Evolutionary conservation across 1,140 invertebrate species (phyloP).

Genomic region (Pseudomyrmex sp.): DNA sequence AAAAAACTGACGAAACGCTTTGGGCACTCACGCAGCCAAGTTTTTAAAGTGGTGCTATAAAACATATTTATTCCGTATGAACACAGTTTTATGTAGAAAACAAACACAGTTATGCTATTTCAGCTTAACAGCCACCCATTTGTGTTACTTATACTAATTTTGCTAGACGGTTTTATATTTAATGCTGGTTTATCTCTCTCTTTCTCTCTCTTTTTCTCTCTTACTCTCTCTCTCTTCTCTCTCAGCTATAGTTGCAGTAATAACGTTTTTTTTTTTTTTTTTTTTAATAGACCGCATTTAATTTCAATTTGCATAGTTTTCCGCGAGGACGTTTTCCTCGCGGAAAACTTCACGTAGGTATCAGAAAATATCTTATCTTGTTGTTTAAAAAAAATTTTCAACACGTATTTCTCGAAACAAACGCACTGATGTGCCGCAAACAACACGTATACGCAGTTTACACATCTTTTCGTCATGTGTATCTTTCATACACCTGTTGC

Average conservation of each 20-base stretch:
- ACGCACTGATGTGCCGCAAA: neutral
- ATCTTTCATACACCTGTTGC: conserved; percentile 50
- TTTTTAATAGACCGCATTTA: neutral
- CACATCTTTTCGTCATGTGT: conserved; percentile 29
- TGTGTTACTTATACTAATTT: conserved; percentile 30
- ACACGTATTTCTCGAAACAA: neutral
- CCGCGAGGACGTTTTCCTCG: neutral
- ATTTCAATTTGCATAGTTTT: conserved; percentile 27
- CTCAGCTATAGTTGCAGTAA: neutral
- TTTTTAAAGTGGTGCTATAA: conserved; percentile 33
- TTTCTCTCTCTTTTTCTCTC: too few species aligned
- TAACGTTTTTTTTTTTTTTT: neutral
- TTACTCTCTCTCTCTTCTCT: too few species aligned
- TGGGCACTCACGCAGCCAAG: conserved; percentile 4
- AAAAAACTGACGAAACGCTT: conserved; percentile 9
- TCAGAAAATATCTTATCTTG: neutral
- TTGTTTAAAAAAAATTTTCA: conserved; percentile 1
- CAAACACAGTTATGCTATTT: conserved; percentile 49
- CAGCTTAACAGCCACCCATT: conserved; percentile 32
- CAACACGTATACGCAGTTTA: neutral
- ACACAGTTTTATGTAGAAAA: conserved; percentile 31
- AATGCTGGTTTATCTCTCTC: neutral
- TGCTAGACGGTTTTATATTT: conserved; percentile 16
- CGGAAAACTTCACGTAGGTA: neutral
- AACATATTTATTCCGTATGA: conserved; percentile 35